These are phyloP conservation scores for Oceanodroma tethys DNA, from an alignment of 2,113 vertebrate species.

Conservation along the genomic window DNA sequence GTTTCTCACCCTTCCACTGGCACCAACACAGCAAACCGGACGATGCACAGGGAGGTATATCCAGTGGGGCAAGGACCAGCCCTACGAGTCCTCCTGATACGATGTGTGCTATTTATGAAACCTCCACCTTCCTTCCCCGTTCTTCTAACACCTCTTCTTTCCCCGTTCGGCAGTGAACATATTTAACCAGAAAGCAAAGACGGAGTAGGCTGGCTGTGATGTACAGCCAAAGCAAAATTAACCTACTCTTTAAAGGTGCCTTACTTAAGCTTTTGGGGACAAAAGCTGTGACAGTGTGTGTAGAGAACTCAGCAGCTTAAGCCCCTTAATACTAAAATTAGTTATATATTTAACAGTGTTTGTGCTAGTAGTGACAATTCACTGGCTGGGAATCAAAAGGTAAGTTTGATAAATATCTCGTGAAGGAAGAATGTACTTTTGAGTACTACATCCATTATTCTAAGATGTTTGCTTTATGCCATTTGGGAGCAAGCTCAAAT, in stretches of 20 bases:
- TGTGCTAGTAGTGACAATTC: neutral
- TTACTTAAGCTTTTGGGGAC: neutral
- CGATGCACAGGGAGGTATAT: rapidly evolving
- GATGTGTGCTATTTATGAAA: neutral
- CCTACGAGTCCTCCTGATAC: rapidly evolving
- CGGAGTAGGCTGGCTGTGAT: neutral
- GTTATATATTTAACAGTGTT: neutral
- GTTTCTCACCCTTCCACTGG: neutral
- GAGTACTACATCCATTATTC: neutral
- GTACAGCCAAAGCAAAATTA: neutral
- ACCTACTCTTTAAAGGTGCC: neutral
- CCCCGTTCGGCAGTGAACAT: neutral
- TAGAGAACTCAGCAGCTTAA: neutral
- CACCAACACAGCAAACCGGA: neutral
- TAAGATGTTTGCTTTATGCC: neutral
- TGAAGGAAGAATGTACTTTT: neutral
- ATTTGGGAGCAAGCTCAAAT: neutral
- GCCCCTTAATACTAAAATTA: neutral
- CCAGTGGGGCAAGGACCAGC: neutral
- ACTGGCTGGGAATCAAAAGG: neutral
- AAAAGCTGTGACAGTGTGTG: neutral
- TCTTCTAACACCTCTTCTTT: neutral
- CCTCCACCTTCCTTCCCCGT: neutral
- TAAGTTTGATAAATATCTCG: neutral
- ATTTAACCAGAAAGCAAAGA: neutral